Evolutionary conservation across 2,888 invertebrate species (phyloP).

Genomic region (Lasioglossum lativentre): DNA sequence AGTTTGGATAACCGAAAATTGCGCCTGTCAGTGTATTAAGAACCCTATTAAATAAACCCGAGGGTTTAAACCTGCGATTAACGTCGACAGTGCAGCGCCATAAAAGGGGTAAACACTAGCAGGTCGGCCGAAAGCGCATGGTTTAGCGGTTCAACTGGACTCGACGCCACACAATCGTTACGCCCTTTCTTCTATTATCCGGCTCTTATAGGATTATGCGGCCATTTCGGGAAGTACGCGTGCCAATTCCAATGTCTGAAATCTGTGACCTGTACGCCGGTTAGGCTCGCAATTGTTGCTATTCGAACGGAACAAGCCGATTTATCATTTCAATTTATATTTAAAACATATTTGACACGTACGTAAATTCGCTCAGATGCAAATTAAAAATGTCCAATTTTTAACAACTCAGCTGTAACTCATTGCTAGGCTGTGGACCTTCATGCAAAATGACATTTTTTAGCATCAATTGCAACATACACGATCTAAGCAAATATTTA

Average conservation of each 20-base stretch:
- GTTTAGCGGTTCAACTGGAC: conserved; percentile 11
- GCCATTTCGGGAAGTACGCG: conserved; percentile 62
- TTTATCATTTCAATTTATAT: background rate
- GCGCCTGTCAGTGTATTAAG: background rate
- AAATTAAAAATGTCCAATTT: too few relatives aligned
- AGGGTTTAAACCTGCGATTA: conserved; percentile 6
- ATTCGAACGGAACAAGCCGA: background rate
- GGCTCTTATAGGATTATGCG: conserved; percentile 54
- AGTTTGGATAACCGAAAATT: background rate
- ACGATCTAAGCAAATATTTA: too few relatives aligned
- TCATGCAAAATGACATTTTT: too few relatives aligned
- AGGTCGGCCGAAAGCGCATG: background rate
- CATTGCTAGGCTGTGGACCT: too few relatives aligned
- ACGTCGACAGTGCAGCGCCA: background rate
- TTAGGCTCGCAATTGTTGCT: background rate
- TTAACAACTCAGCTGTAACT: too few relatives aligned
- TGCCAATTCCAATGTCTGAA: conserved; percentile 45
- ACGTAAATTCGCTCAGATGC: too few relatives aligned
- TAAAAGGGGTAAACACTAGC: conserved; percentile 26
- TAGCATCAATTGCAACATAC: too few relatives aligned
- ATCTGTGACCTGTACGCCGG: conserved; percentile 14
- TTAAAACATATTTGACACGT: too few relatives aligned
- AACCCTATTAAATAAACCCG: conserved; percentile 9
- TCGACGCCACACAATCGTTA: conserved; percentile 1
- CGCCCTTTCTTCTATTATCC: conserved; percentile 40